Base-by-base conservation (phyloP, 2,113 vertebrate species). In the Toxotes chatareus region DNA sequence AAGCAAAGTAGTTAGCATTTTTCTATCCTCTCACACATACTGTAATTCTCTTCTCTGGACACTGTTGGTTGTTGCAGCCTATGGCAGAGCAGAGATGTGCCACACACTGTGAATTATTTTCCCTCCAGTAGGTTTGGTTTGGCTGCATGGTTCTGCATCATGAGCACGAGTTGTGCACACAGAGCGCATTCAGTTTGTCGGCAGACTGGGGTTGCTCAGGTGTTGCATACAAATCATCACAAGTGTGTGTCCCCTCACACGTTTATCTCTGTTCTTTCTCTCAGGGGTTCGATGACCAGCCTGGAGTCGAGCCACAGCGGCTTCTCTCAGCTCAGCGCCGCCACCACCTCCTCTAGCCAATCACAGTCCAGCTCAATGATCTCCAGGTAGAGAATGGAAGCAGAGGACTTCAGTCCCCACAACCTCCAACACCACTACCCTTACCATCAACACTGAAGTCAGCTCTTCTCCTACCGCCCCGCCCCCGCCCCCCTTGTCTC, bases 231-330 rank as follows among this genome's bases (percentile, higher is more conserved):
- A 27, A n/a, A 31, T 49, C 2, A 69, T 7, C 19, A 55, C 47
- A 14, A 1, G 42, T 38, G 13, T 9, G 7, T 21, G 1, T n/a
- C n/a, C 1, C 1, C 65, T 84, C 13, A 71, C 53, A 0, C 11
- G 36, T 44, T 55, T 19, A 56, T 80, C 8, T 62, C 61, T 34
- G 8, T 88, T 3, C 87, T 7, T 83, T 1, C 40, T 81, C 79
- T 44, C 94, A 99, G 98, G 94, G 97, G 97, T 49, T 99, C 98
- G 4, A 99, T 99, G 98, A 99, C 96, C 93, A 99, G 98, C 91
- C 93, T 99, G 93, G 98, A 99, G 94, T 99, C 97, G 60, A 99
- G 98, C 94, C 98, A 99, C 96, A 99, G 98, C 10, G 98, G 98
- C 44, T 99, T 99, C 91, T 99, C 98, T 14, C 98, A 98, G 95